phyloP scores from a whole-genome alignment of 2,888 invertebrate genomes.

The Zootermopsis nevadensis region DNA sequence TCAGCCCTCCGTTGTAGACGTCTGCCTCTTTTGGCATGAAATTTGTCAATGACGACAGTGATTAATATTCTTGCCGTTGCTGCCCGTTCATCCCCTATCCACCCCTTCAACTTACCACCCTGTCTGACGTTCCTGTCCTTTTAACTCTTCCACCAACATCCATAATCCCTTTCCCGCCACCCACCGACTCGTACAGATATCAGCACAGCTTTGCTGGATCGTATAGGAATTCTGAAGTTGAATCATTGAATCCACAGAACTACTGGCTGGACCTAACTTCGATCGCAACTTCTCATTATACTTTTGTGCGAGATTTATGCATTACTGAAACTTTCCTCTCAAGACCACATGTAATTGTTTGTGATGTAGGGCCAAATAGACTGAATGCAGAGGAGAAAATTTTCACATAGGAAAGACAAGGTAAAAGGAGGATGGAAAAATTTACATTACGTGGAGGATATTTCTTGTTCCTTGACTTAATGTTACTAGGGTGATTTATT shows the following conservation, averaged over 20 bases:
- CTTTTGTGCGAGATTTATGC: background rate
- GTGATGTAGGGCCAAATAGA: too few relatives aligned
- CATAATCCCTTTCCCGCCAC: background rate
- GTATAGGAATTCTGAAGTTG: background rate
- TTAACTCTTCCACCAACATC: background rate
- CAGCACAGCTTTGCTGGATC: background rate
- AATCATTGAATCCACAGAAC: background rate
- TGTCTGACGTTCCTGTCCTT: background rate
- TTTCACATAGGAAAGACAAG: too few relatives aligned
- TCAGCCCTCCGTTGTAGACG: constrained; percentile 4
- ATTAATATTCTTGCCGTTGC: constrained; percentile 24
- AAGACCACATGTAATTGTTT: too few relatives aligned
- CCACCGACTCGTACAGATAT: background rate
- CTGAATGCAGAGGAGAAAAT: too few relatives aligned
- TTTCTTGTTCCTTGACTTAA: too few relatives aligned
- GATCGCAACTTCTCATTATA: background rate
- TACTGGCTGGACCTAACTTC: background rate
- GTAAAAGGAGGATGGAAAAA: too few relatives aligned
- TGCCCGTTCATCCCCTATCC: constrained; percentile 5
- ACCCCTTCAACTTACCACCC: constrained; percentile 1
- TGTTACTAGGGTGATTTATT: too few relatives aligned
- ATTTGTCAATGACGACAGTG: constrained; percentile 30
- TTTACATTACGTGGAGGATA: too few relatives aligned
- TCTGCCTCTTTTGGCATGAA: constrained; percentile 29
- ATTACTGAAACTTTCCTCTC: background rate